A percentile compares a stretch with the other conserved stretches of the same genome.
Conservation (phyloP, 2,888 invertebrate species). For the Tyria jacobaeae region DNA sequence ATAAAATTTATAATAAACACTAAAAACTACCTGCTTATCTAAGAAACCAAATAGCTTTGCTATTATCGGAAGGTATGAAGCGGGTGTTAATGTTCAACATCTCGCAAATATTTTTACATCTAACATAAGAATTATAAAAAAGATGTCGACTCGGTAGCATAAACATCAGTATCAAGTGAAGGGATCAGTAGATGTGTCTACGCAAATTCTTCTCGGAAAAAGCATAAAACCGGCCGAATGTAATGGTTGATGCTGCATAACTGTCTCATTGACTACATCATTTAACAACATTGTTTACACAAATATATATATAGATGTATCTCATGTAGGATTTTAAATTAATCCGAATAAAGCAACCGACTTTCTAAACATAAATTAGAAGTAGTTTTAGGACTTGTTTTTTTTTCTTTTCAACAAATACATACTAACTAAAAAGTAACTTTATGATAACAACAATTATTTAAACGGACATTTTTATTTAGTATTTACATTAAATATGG, state of each 20-base stretch:
- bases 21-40: no score
- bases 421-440: no score
- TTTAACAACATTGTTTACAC: constrained; percentile 9
- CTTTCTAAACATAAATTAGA: no score
- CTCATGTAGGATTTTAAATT: background rate
- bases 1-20: no score
- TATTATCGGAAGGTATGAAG: background rate
- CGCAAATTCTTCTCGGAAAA: constrained; percentile 17
- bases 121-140: background rate
- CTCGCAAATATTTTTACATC: background rate
- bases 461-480: no score
- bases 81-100: background rate
- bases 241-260: constrained; percentile 13
- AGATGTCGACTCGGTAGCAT: background rate
- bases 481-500: no score
- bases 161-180: constrained; percentile 13
- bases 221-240: constrained; percentile 21
- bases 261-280: constrained; percentile 14
- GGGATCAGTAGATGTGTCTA: constrained; percentile 11
- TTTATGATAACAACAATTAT: no score
- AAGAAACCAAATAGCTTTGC: no score
- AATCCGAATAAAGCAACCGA: background rate
- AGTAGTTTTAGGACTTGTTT: no score
- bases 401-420: no score
- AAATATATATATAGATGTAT: background rate